phyloP scores from a whole-genome alignment of 1,140 invertebrate species.

The Apolygus lucorum region DNA sequence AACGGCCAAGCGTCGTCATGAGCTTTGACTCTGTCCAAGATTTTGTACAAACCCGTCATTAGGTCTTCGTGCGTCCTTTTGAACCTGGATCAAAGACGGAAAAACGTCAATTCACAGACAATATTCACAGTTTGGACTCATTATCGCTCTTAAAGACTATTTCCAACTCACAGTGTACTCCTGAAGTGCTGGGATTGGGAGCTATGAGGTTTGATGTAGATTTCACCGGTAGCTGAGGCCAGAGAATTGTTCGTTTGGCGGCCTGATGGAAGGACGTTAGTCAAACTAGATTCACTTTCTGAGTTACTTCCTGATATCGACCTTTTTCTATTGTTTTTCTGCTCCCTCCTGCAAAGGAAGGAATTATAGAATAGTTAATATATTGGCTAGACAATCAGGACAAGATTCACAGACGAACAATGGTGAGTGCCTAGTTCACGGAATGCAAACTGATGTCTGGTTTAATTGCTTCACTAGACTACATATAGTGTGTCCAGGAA shows the following conservation, averaged over 20 bases:
- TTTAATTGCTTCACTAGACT: too few species aligned
- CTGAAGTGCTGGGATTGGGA: slow-evolving; percentile 46
- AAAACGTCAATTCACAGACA: background rate
- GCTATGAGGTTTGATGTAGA: slow-evolving; percentile 56
- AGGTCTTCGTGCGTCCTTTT: slow-evolving; percentile 70
- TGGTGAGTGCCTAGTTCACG: too few species aligned
- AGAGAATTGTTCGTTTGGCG: slow-evolving; percentile 80
- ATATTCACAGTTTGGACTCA: too few species aligned
- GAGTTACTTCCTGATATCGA: slow-evolving; percentile 29
- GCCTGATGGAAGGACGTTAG: slow-evolving; percentile 42
- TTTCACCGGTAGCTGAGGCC: slow-evolving; percentile 69
- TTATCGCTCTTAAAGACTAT: too few species aligned
- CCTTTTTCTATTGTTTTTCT: slow-evolving; percentile 14
- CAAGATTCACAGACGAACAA: too few species aligned
- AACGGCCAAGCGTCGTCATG: slow-evolving; percentile 90
- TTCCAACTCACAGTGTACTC: background rate
- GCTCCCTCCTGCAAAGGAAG: slow-evolving; percentile 11
- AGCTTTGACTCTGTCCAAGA: slow-evolving; percentile 70
- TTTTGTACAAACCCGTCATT: slow-evolving; percentile 79
- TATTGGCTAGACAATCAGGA: too few species aligned
- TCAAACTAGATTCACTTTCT: slow-evolving; percentile 27
- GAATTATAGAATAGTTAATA: too few species aligned
- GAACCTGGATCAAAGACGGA: slow-evolving; percentile 48
- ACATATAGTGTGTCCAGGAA: too few species aligned
- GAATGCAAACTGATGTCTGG: too few species aligned